Evolutionary conservation across 2,113 vertebrate species (phyloP), one percentile per base, ranked within the genome.

Genomic region (Rattus rattus): DNA sequence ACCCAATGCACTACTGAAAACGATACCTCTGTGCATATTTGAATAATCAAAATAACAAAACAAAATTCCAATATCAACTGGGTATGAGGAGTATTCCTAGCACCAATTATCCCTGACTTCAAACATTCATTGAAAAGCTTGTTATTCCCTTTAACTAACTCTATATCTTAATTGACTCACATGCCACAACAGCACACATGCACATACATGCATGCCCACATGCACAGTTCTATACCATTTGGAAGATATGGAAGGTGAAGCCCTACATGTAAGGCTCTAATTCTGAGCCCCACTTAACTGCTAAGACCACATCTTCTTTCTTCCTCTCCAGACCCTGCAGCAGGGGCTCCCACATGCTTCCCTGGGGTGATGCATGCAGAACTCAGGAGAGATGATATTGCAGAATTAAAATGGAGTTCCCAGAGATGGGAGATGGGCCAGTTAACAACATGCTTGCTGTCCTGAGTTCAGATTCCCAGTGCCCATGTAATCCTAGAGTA

Each of bases 1-100:
- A 49, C 61, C 17, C 85, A 70, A 69, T 1, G 11, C 19, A 86
- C 13, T 49, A 33, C 52, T 67, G 79, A 28, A 76, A 89, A 93
- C 36, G 85, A 91, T 43, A 1, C 14, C 39, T 26, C 56, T 61
- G 12, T 91, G 61, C 52, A 69, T 77, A 70, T n/a, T 93, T n/a
- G 6, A 69, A 88, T 77, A 72, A 70, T 88, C 76, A 79, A 59
- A 88, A 67, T 95, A 93, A 4, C 19, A 77, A 93, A 65, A 67
- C 20, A 72, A 93, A 84, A 93, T 76, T 89, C n/a, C 77, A 19
- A n/a, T 33, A 22, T 72, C 73, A 67, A 83, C 20, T 75, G 72
- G 70, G 24, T 20, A 1, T 10, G 20, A 56, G 79, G 49, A 76
- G 65, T 28, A 2, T 7, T 49, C 47, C 1, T 83, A 26, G 10